Conservation (phyloP, 2,888 invertebrate genomes). For the Drosophila cyrtoloma region DNA sequence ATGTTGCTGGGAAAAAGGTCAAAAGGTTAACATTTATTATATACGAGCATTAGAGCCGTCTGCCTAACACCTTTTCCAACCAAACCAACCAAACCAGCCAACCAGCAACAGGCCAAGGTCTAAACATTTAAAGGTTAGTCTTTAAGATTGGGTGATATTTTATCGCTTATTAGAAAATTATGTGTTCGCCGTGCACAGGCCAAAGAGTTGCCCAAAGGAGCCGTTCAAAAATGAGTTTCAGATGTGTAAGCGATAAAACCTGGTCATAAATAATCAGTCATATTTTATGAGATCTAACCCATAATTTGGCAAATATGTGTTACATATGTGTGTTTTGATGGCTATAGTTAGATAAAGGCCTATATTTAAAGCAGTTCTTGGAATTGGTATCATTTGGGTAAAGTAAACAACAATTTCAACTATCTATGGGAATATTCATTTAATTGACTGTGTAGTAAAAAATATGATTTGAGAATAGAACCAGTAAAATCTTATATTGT, state of each 20-base stretch:
- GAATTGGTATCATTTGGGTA: neutral
- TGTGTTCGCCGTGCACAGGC: constrained; percentile 28
- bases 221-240: constrained; percentile 15
- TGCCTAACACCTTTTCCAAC: constrained; percentile 62
- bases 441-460: neutral
- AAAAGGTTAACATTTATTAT: constrained; percentile 63
- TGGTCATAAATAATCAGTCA: constrained; percentile 56
- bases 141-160: constrained; percentile 64
- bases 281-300: constrained; percentile 32
- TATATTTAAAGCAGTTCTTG: constrained; percentile 6
- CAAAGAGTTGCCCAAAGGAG: constrained; percentile 27
- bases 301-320: constrained; percentile 65
- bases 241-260: constrained; percentile 37
- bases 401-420: neutral
- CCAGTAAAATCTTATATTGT: neutral
- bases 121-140: constrained; percentile 24
- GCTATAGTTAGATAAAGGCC: constrained; percentile 8
- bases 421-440: neutral
- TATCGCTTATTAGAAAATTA: constrained; percentile 80
- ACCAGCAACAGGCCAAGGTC: constrained; percentile 13
- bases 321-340: constrained; percentile 30
- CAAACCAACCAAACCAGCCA: constrained; percentile 12
- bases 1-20: constrained; percentile 53
- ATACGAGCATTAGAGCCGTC: constrained; percentile 33
- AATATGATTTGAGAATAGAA: neutral